A percentile compares a stretch with the other conserved stretches of the same genome.
phyloP scores from a whole-genome alignment of 1,140 invertebrate genomes.

The Centruroides sculpturatus region DNA sequence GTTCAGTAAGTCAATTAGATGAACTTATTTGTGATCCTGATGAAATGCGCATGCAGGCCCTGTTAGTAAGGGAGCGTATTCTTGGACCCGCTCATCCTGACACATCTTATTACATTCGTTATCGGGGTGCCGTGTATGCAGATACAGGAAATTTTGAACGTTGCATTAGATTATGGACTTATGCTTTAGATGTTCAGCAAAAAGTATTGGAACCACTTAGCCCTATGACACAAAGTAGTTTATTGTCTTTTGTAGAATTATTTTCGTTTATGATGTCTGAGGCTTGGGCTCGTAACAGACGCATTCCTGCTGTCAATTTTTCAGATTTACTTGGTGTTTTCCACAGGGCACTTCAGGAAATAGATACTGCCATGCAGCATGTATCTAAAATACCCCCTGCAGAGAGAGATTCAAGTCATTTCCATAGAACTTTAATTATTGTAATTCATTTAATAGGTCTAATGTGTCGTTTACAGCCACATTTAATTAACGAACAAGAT shows the following conservation, averaged over 20 bases:
- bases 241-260: constrained; percentile 85
- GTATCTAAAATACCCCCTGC: constrained; percentile 29
- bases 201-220: constrained; percentile 80
- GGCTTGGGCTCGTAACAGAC: constrained; percentile 44
- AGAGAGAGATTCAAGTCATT: constrained; percentile 53
- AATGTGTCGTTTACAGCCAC: constrained; percentile 40
- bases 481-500: constrained; percentile 25
- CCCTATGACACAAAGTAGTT: constrained; percentile 82
- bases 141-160: constrained; percentile 82
- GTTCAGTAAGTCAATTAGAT: constrained; percentile 57
- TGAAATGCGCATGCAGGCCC: constrained; percentile 89
- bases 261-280: constrained; percentile 87
- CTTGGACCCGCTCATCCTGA: constrained; percentile 86
- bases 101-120: constrained; percentile 88
- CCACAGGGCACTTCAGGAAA: constrained; percentile 54
- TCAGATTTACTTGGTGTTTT: constrained; percentile 68
- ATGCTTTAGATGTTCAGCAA: constrained; percentile 86
- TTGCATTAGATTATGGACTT: constrained; percentile 87
- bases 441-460: constrained; percentile 47
- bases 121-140: constrained; percentile 84
- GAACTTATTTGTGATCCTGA: constrained; percentile 82
- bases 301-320: constrained; percentile 60
- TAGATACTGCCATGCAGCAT: constrained; percentile 34
- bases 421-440: constrained; percentile 72
- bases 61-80: constrained; percentile 84